phyloP scores from a whole-genome alignment of 92 coral and sea anemone species.

The Zoanthus solanderi region DNA sequence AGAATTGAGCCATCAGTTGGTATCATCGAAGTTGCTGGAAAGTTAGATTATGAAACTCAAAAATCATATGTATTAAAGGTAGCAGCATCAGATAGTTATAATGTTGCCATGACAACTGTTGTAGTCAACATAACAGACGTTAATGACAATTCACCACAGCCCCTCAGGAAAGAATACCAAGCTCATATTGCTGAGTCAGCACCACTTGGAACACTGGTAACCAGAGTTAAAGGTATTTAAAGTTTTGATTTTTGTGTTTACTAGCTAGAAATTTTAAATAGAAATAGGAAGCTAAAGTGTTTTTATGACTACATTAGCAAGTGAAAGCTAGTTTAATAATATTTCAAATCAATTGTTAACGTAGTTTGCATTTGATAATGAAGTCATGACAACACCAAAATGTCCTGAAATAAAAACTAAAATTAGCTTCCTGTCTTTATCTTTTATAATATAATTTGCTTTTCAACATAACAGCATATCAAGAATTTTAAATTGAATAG shows the following conservation, averaged over 20 bases:
- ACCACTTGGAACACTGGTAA: constrained; percentile 67
- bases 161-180: constrained; percentile 82
- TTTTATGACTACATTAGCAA: too few relatives aligned
- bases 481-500: too few relatives aligned
- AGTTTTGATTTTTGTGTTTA: neutral
- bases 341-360: too few relatives aligned
- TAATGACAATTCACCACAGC: constrained; percentile 92
- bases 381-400: too few relatives aligned
- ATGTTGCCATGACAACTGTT: constrained; percentile 68
- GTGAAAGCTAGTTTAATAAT: too few relatives aligned
- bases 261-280: too few relatives aligned
- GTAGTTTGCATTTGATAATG: too few relatives aligned
- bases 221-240: constrained; percentile 82
- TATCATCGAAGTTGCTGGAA: constrained; percentile 66
- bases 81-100: constrained; percentile 81
- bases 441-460: too few relatives aligned
- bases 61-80: constrained; percentile 69
- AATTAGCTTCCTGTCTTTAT: too few relatives aligned
- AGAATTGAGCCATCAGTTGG: constrained; percentile 60
- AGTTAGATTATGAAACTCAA: constrained; percentile 72
- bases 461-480: too few relatives aligned
- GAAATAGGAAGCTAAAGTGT: too few relatives aligned
- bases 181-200: constrained; percentile 82
- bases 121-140: constrained; percentile 71
- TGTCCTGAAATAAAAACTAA: too few relatives aligned